Evolutionary conservation across 2,888 invertebrate genomes (phyloP), one percentile per base, ranked within the genome.

Genomic region (Gasteruption jaculator): DNA sequence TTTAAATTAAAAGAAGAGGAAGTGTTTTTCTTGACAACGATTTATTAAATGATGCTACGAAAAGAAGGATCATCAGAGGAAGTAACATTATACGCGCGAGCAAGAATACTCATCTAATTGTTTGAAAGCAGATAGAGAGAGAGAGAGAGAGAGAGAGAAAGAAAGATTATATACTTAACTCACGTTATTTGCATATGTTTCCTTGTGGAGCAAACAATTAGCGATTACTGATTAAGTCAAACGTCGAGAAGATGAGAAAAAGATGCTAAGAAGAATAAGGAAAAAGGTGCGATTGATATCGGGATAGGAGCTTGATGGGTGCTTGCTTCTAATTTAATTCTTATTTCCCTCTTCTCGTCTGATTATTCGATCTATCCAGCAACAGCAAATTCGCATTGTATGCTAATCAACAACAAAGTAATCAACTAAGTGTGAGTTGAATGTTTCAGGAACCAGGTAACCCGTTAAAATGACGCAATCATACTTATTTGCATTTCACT

Each of bases 171-270:
- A n/a, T n/a, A n/a, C n/a, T n/a, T 64, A 61, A 65, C 63, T 57
- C 56, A 48, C 44, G 41, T 53, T 63, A 70, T 70, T 69, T 68
- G 64, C 67, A 68, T 68, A 67, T 62, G 65, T 65, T 68, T 67
- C 65, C 68, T 65, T 57, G 65, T 65, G 62, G 61, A 64, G 44
- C 62, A 58, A 54, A 66, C 68, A 70, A 71, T 71, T 71, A 70
- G 69, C 66, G 70, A 71, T 71, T 64, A 64, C 70, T 68, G 70
- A 70, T 69, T 70, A 71, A 70, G 69, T 67, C 70, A 65, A 68
- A 63, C 61, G 64, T 52, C 61, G 33, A 38, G 40, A 30, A 32
- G 21, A 22, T 44, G 42, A 29, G 41, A 22, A 38, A 20, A 32
- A 37, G 41, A 25, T 24, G 38, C 32, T 25, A 38, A 30, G 26